Conservation (phyloP, 2,113 vertebrate species). For the Acrocephalus arundinaceus region DNA sequence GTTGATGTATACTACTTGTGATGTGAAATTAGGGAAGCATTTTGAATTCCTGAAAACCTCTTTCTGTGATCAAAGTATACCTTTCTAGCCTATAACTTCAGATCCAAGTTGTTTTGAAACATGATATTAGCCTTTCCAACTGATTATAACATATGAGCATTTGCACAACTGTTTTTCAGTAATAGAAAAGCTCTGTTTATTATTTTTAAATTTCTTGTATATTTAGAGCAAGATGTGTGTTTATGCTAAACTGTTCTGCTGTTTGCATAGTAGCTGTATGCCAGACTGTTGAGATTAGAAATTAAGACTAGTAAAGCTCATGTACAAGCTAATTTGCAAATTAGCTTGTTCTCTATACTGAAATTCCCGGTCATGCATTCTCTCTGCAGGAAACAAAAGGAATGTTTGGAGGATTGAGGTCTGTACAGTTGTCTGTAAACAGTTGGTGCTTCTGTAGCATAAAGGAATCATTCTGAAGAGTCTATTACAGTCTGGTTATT, state of each 20-base stretch:
- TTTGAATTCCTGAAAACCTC: neutral
- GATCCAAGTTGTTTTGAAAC: neutral
- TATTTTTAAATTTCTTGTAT: neutral
- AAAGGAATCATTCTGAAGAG: neutral
- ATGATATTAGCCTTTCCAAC: neutral
- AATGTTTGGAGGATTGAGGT: neutral
- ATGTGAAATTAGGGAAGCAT: neutral
- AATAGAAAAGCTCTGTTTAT: neutral
- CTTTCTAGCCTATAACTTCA: neutral
- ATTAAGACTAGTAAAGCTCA: slow-evolving; percentile 37
- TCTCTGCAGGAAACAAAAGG: neutral
- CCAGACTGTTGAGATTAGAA: slow-evolving; percentile 14
- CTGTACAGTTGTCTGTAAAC: slow-evolving; percentile 9
- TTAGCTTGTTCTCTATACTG: neutral
- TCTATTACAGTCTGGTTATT: neutral
- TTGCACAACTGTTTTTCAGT: neutral
- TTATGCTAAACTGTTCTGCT: neutral
- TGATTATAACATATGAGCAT: neutral
- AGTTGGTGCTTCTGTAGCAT: neutral
- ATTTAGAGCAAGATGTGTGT: neutral
- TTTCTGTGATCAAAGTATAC: neutral
- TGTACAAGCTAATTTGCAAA: slow-evolving; percentile 33
- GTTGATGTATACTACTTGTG: neutral
- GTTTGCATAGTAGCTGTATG: neutral
- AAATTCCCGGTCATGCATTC: neutral